Conservation (phyloP, 1,140 invertebrate species). For the Drosophila sulfurigaster region DNA sequence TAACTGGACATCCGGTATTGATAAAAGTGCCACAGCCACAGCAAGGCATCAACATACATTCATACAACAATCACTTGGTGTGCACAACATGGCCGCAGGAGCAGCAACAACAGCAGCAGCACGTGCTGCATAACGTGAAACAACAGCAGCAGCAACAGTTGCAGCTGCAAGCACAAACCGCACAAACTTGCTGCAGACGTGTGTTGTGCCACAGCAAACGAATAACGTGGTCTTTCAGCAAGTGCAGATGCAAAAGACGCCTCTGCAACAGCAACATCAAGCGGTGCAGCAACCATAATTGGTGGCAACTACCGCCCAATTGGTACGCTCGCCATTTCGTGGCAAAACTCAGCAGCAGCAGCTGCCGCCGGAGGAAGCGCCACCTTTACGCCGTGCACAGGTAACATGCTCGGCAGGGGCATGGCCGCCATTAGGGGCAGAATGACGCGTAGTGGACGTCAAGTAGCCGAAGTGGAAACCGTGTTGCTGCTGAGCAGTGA, state of each 20-base stretch:
- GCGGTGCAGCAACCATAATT: conserved; percentile 54
- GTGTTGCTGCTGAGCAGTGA: conserved; percentile 89
- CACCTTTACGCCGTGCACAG: conserved; percentile 5
- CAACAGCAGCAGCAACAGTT: conserved; percentile 46
- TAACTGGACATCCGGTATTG: conserved; percentile 68
- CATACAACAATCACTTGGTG: conserved; percentile 75
- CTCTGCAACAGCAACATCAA: conserved; percentile 40
- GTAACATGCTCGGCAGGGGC: conserved; percentile 44
- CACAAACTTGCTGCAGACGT: conserved; percentile 67
- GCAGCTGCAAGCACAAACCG: conserved; percentile 65
- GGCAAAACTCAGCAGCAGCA: conserved; percentile 44
- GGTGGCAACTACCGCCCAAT: conserved; percentile 45
- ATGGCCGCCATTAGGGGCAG: conserved; percentile 68
- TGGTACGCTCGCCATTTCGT: conserved; percentile 57
- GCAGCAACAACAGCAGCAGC: conserved; percentile 62
- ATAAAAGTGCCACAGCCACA: conserved; percentile 73
- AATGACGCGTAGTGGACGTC: conserved; percentile 60
- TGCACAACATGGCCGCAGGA: conserved; percentile 70
- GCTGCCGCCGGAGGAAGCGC: conserved; percentile 6
- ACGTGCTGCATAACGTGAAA: conserved; percentile 62
- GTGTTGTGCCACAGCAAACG: conserved; percentile 67
- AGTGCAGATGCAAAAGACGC: conserved; percentile 64
- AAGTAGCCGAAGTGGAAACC: conserved; percentile 86
- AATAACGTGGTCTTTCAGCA: conserved; percentile 73
- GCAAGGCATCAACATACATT: conserved; percentile 62